Evolutionary conservation across 1,140 invertebrate species (phyloP).

Genomic region (Mamestra configurata): DNA sequence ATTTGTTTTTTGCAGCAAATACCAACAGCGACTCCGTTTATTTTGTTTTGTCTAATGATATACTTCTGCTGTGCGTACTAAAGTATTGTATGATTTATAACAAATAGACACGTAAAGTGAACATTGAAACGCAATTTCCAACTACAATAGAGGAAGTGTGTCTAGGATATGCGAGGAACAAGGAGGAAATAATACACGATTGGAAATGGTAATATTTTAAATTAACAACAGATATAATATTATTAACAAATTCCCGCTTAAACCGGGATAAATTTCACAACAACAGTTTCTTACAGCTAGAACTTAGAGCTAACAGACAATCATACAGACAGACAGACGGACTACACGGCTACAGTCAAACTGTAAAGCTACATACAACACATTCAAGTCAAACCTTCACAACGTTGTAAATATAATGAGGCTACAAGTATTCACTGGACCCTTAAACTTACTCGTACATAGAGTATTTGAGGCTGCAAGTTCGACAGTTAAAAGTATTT

Average conservation of each 20-base stretch:
- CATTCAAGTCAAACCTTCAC: conserved; percentile 26
- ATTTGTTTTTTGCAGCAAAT: conserved; percentile 23
- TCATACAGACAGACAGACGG: conserved; percentile 30
- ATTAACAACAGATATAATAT: conserved; percentile 61
- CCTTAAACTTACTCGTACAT: conserved; percentile 5
- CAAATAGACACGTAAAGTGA: background rate
- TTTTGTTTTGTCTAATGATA: conserved; percentile 17
- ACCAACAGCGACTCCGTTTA: background rate
- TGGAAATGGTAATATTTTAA: conserved; percentile 53
- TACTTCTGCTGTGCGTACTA: conserved; percentile 8
- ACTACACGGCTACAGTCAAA: conserved; percentile 29
- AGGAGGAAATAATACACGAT: conserved; percentile 51
- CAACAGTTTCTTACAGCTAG: conserved; percentile 31
- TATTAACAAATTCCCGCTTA: conserved; percentile 59
- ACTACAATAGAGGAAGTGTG: background rate
- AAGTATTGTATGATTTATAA: conserved; percentile 4
- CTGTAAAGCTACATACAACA: conserved; percentile 35
- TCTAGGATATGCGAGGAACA: background rate
- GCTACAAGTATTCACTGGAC: conserved; percentile 10
- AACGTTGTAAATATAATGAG: conserved; percentile 37
- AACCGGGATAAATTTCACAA: conserved; percentile 52
- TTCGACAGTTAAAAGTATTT: background rate
- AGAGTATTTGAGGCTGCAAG: background rate
- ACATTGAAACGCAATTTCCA: background rate
- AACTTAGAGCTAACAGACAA: conserved; percentile 20